phyloP scores from a whole-genome alignment of 2,113 vertebrate genomes.

The Phrynocephalus versicolor region DNA sequence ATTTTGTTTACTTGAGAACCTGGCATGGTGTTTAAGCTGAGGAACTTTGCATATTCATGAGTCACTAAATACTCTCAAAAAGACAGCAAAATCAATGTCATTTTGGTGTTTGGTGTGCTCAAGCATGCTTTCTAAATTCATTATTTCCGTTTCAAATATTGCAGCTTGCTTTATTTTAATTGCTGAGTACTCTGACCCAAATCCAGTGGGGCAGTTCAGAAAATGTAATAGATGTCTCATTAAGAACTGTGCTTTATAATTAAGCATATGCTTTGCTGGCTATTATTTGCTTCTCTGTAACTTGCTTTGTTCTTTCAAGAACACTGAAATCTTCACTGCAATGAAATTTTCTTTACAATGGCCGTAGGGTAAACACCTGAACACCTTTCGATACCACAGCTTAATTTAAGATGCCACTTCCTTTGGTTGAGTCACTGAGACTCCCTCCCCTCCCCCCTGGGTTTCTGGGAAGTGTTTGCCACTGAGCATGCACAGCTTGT shows the following conservation, averaged over 20 bases:
- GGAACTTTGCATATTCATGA: constrained; percentile 15
- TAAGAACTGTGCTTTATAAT: constrained; percentile 31
- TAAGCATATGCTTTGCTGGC: constrained; percentile 28
- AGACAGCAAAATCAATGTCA: constrained; percentile 6
- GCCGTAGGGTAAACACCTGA: background rate
- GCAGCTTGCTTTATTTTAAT: constrained; percentile 18
- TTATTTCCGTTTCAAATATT: constrained; percentile 10
- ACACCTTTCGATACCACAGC: background rate
- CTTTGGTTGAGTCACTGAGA: background rate
- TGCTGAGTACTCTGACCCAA: background rate
- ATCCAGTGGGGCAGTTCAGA: constrained; percentile 22
- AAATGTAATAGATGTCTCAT: constrained; percentile 29
- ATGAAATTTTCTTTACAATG: background rate
- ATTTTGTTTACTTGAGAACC: constrained; percentile 28
- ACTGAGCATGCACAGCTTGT: background rate
- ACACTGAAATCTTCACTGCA: background rate
- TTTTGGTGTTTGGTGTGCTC: background rate
- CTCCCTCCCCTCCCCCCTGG: too few species aligned
- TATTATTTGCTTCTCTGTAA: constrained; percentile 14
- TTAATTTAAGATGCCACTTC: background rate
- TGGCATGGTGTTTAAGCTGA: constrained; percentile 15
- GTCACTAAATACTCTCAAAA: constrained; percentile 4
- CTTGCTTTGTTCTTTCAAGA: constrained; percentile 12
- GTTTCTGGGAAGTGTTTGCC: background rate
- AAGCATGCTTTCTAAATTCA: background rate